phyloP scores from a whole-genome alignment of 2,888 invertebrate genomes.

The Cantharis lateralis region DNA sequence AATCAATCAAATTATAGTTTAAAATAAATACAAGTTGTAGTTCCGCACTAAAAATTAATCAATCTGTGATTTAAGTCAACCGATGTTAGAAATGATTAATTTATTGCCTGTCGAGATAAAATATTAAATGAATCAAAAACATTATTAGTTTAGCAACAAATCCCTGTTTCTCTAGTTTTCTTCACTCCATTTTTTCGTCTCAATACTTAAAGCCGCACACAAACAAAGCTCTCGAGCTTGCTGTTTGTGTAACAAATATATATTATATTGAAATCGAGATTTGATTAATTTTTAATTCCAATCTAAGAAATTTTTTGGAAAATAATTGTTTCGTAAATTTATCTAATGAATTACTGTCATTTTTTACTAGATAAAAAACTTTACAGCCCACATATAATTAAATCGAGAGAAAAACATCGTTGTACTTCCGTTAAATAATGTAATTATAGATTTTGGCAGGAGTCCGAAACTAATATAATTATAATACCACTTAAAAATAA shows the following conservation, averaged over 20 bases:
- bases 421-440: slow-evolving; percentile 6
- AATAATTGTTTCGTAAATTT: background rate
- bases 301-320: background rate
- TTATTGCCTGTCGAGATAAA: background rate
- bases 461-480: slow-evolving; percentile 17
- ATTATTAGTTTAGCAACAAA: background rate
- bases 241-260: background rate
- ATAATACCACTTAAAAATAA: background rate
- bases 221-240: background rate
- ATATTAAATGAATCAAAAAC: background rate
- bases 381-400: background rate
- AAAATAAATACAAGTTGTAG: background rate
- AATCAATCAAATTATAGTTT: background rate
- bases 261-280: background rate
- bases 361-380: background rate
- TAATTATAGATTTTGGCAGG: slow-evolving; percentile 22
- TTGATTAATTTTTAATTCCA: background rate
- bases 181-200: background rate
- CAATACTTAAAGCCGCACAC: background rate
- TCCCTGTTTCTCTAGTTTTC: background rate
- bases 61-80: background rate
- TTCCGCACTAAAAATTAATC: background rate
- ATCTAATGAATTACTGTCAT: background rate
- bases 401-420: background rate
- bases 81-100: background rate